Evolutionary conservation across 2,113 vertebrate species (phyloP), one percentile per base, ranked within the genome.

Genomic region (Phaethornis superciliosus): DNA sequence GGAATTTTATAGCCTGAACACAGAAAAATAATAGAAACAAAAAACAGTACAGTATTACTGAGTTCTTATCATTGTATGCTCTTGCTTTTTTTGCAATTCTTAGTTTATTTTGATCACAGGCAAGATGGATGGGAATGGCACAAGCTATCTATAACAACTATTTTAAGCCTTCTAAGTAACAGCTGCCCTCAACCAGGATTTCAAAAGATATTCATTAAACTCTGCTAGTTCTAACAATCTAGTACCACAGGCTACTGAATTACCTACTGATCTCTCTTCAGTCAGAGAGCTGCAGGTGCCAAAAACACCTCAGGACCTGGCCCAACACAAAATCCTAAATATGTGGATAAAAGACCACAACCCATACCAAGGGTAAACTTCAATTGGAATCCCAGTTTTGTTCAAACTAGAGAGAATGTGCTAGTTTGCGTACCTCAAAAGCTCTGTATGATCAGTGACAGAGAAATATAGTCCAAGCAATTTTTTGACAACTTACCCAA

Each of bases 51-150:
- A 68, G 17, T 67, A 72, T 71, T 72, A 60, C 2, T 37, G 37
- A 76, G 13, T 65, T 65, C 30, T 76, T 81, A 44, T 52, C 51
- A 78, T 71, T 76, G n/a, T 90, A 76, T 33, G 6, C 3, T 91
- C 28, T 24, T 79, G 33, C 65, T 87, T 85, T 92, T 55, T 94
- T 89, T 89, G 81, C 13, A 85, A 30, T 67, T 76, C 51, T 52
- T 94, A 91, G 85, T 94, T 91, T 95, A 92, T 93, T 91, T 89
- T 80, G 42, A 85, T 82, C 7, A 0, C 33, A 81, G 22, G 42
- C 10, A 91, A 70, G 75, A 82, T 47, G n/a, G 70, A 92, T 85
- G 37, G 8, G 42, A 85, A 89, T 70, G 47, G 82, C 94, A 95
- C 70, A 91, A 77, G 47, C 55, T 80, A 76, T 55, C 84, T 72